Percentiles rank a stretch among this genome's conserved stretches.
Conservation (phyloP, 35 echinoderm and acorn worm species). For the Nesometra sesokonis region DNA sequence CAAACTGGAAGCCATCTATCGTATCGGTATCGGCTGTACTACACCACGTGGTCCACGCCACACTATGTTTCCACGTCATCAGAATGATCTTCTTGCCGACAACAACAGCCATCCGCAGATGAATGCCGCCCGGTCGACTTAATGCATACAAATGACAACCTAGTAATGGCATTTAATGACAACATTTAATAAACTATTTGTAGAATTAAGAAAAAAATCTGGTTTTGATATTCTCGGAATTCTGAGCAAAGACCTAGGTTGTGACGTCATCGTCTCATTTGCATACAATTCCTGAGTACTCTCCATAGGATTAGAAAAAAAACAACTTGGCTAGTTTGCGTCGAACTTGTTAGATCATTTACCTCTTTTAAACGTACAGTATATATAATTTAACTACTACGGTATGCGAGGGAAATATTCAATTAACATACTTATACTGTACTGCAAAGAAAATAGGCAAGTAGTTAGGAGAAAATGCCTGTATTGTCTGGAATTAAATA, state of each 20-base stretch:
- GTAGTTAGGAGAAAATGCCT: too few species aligned
- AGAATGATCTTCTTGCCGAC: constrained; percentile 83
- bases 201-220: not conserved
- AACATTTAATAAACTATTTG: not conserved
- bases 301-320: too few species aligned
- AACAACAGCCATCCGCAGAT: constrained; percentile 76
- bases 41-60: constrained; percentile 93
- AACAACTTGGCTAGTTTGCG: too few species aligned
- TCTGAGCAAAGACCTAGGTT: not conserved
- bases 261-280: too few species aligned
- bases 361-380: too few species aligned
- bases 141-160: constrained; percentile 77
- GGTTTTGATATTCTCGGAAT: not conserved
- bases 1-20: constrained; percentile 82
- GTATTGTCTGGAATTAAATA: too few species aligned
- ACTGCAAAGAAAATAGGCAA: too few species aligned
- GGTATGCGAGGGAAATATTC: too few species aligned
- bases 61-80: constrained; percentile 96
- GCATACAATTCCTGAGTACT: too few species aligned
- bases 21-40: constrained; percentile 83
- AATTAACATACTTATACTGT: too few species aligned
- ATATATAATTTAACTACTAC: too few species aligned
- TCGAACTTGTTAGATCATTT: too few species aligned
- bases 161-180: constrained; percentile 3
- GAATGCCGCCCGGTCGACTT: constrained; percentile 76